These are phyloP conservation scores for Stenotaenia linearis DNA, from an alignment of 2,888 invertebrate genomes.

Conservation along the genomic window DNA sequence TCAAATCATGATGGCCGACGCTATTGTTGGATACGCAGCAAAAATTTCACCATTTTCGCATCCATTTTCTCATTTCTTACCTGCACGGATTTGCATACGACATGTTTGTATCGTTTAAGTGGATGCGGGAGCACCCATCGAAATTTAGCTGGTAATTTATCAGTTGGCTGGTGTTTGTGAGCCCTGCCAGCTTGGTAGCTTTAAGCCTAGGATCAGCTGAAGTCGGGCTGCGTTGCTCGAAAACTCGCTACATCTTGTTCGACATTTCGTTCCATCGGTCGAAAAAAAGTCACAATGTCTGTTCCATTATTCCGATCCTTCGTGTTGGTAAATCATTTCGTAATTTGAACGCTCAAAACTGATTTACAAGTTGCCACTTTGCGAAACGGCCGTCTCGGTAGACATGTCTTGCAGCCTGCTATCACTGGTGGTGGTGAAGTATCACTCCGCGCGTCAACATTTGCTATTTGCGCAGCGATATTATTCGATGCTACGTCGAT, in stretches of 20 bases:
- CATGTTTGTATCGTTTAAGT: neutral
- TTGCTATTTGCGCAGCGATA: neutral
- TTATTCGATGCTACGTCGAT: no score
- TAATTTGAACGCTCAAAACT: neutral
- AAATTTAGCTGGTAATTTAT: neutral
- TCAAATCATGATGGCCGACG: slow-evolving; percentile 30
- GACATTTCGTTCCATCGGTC: neutral
- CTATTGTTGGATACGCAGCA: slow-evolving; percentile 32
- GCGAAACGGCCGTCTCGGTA: slow-evolving; percentile 3
- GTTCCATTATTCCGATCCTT: neutral
- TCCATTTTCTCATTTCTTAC: neutral
- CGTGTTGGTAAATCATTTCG: neutral
- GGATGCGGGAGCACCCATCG: neutral
- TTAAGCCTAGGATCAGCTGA: slow-evolving; percentile 17
- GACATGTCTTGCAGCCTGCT: slow-evolving; percentile 17
- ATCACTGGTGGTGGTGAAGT: neutral
- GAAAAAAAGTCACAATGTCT: neutral
- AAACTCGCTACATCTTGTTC: slow-evolving; percentile 4
- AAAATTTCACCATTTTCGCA: neutral
- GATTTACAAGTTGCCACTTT: neutral
- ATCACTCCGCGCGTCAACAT: neutral
- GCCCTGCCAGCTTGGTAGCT: slow-evolving; percentile 6
- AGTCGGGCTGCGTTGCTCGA: neutral
- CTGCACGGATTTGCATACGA: slow-evolving; percentile 24
- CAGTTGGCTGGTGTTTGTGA: neutral